Base-by-base conservation (phyloP, 2,797 vertebrate genomes). In the Hypotaenidia philippensis region DNA sequence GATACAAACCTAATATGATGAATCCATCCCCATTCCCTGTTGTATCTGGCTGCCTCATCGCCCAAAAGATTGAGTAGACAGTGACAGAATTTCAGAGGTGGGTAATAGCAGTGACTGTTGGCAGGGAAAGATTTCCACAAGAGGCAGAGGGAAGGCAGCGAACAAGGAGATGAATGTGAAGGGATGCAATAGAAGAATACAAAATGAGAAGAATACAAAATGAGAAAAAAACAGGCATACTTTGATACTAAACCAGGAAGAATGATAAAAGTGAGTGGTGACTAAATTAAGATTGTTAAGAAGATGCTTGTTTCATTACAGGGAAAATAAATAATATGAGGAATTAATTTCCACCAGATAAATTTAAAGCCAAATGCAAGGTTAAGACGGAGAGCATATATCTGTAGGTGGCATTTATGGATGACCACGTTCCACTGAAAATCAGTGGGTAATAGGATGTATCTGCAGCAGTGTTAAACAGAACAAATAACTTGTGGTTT, bases 1-100 rank as follows among this genome's bases (percentile, higher is more conserved):
- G 32, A 26, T 5, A 4, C 0, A 0, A 1, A 6, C 3, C n/a
- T 36, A 14, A 9, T 14, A 1, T 13, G 55, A 31, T 40, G 45
- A 59, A 71, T 71, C 50, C 57, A 72, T 41, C 57, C 26, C 32
- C 27, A 23, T 49, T 81, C 69, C 45, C 8, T 74, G 4, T 25
- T 74, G 4, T 25, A 40, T 3, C 14, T 90, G 69, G 0, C 61
- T 57, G 26, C 31, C 36, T 78, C 13, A 7, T 4, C 3, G 44
- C 63, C 65, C 55, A 13, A 47, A 49, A 76, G 18, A 5, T 15
- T 31, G 34, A 85, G 40, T 0, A 55, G 50, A 25, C 6, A 61
- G 45, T 25, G 16, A 20, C 23, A 60, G 9, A 56, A 17, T 52
- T 66, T 75, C 72, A 64, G 72, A 49, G 41, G n/a, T 2, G 22